A percentile compares a stretch with the other conserved stretches of the same genome.
These are phyloP conservation scores for Aphis craccivora DNA, from an alignment of 1,140 invertebrate genomes.

Conservation along the genomic window DNA sequence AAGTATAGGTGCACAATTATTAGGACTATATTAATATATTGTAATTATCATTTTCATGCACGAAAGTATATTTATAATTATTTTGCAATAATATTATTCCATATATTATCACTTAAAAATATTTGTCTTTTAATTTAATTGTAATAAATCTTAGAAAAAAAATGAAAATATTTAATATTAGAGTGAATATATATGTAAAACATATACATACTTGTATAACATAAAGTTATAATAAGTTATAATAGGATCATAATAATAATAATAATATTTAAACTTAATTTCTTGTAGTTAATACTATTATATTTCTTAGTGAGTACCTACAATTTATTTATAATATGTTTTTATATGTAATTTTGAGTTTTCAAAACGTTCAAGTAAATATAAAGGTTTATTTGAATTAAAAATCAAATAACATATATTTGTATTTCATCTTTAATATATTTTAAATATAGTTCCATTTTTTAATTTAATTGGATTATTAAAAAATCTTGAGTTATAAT, in stretches of 20 bases:
- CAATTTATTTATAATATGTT: background rate
- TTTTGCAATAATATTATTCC: no score
- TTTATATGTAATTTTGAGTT: background rate
- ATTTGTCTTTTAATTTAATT: no score
- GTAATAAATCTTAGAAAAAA: no score
- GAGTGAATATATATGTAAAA: no score
- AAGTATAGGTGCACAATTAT: no score
- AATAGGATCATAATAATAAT: background rate
- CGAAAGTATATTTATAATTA: no score
- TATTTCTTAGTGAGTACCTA: background rate
- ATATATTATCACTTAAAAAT: no score
- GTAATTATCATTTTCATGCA: no score
- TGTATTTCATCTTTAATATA: background rate
- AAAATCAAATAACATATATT: background rate
- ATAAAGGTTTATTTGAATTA: background rate
- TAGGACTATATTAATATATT: no score
- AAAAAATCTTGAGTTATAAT: background rate
- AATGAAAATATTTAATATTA: no score
- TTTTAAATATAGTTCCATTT: background rate
- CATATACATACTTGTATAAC: no score
- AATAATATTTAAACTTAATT: background rate
- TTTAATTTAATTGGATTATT: background rate
- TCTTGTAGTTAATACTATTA: background rate
- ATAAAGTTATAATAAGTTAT: background rate
- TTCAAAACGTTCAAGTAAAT: background rate